Conservation (phyloP, 1,140 invertebrate species). For the Micrasema minimum region DNA sequence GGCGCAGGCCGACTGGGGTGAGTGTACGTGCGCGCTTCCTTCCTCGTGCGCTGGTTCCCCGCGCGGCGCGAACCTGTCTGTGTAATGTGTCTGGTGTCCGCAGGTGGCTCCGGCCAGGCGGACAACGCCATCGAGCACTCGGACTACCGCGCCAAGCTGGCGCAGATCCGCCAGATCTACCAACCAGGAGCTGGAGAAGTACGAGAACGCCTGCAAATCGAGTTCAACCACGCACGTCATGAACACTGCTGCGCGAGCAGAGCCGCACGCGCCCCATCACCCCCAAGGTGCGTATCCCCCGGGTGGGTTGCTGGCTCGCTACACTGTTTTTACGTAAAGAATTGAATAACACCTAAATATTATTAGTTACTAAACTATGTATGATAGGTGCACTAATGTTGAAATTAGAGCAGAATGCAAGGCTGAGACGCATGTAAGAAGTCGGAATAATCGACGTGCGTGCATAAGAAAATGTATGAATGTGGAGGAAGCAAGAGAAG, state of each 20-base stretch:
- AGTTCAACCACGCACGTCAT: conserved; percentile 99
- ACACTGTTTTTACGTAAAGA: too few species aligned
- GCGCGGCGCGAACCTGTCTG: neutral
- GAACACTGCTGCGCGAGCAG: conserved; percentile 97
- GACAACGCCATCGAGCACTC: conserved; percentile 99
- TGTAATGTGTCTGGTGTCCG: conserved; percentile 29
- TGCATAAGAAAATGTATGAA: too few species aligned
- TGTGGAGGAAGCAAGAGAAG: too few species aligned
- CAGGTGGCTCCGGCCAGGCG: conserved; percentile 71
- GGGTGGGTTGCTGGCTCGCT: too few species aligned
- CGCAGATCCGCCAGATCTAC: conserved; percentile 99
- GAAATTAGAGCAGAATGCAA: too few species aligned
- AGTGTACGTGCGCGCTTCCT: conserved; percentile 49
- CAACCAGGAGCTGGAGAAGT: conserved; percentile 99
- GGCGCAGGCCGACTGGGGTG: conserved; percentile 78
- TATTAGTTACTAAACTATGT: too few species aligned
- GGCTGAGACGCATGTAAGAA: too few species aligned
- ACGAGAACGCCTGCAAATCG: conserved; percentile 99
- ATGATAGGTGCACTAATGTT: too few species aligned
- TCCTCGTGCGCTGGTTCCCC: neutral
- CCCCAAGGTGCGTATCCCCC: conserved; percentile 66
- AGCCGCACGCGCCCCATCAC: conserved; percentile 96
- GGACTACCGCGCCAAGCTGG: conserved; percentile 97
- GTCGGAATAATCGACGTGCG: too few species aligned
- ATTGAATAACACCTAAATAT: too few species aligned